Base-by-base conservation (phyloP, 2,113 vertebrate genomes). In the Gulo gulo region DNA sequence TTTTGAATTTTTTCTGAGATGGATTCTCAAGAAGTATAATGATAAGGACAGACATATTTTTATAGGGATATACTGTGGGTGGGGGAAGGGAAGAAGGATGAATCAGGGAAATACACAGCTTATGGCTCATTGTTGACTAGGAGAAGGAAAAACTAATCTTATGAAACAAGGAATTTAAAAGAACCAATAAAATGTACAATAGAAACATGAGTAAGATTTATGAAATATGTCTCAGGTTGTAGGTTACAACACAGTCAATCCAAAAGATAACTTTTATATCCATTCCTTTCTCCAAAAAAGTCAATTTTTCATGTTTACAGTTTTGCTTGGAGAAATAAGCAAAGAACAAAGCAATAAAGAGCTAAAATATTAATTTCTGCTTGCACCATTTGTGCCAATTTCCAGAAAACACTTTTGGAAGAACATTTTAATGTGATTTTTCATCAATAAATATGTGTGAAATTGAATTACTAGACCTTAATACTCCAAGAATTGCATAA, bases 361-460 rank as follows among this genome's bases (percentile, higher is more conserved):
- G 11, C 42, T 67, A 61, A 95, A 95, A 83, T 88, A 80, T 24
- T 83, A 78, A 86, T 95, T 95, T 78, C 79, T 90, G 39, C 42
- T 92, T 73, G 6, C 31, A 34, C n/a, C 20, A 4, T 83, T 82
- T 47, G 1, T 89, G 42, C 55, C 78, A 79, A 24, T 63, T 73
- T 86, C 52, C n/a, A 96, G 79, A 89, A 95, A 92, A 74, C 10
- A 88, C 59, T 85, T 91, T 24, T 42, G 82, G 57, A 65, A 94
- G 45, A 79, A 13, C 1, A 24, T 57, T 89, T 93, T 15, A 65
- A 57, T 57, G 9, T 65, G 15, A 67, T 78, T 91, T 94, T 88
- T 34, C 45, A 67, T 92, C 42, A 85, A 52, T 88, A 91, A 91
- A 52, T 90, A 55, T 76, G 87, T 76, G 15, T 65, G 63, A 94